Percentiles rank a stretch among this genome's conserved stretches.
These are phyloP conservation scores for Tenualosa thibaudeaui DNA, from an alignment of 2,797 vertebrate species.

Conservation along the genomic window DNA sequence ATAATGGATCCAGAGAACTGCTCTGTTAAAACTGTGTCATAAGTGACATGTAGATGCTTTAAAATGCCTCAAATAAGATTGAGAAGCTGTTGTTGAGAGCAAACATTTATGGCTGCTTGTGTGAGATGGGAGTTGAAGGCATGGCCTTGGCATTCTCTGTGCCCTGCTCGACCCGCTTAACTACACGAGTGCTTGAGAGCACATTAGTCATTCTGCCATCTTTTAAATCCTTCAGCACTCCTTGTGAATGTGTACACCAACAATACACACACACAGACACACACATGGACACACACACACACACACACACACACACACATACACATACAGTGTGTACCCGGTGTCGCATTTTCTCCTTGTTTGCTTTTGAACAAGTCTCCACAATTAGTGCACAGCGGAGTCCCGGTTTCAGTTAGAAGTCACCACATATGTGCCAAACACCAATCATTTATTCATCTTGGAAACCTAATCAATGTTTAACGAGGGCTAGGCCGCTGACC, in stretches of 20 bases:
- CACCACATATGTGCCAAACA: constrained; percentile 62
- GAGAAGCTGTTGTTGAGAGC: not conserved
- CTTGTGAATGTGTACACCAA: not conserved
- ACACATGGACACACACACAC: too few relatives aligned
- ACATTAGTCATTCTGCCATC: not conserved
- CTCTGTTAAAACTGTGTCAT: not conserved
- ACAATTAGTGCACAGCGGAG: not conserved
- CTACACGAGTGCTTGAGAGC: not conserved
- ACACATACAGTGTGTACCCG: not conserved
- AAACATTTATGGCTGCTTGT: not conserved
- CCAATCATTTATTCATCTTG: constrained; percentile 79
- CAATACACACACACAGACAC: not conserved
- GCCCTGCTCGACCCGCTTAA: not conserved
- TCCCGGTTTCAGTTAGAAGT: constrained; percentile 31
- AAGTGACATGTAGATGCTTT: not conserved
- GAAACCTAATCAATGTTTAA: constrained; percentile 80
- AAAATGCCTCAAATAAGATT: not conserved
- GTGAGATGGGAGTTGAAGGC: not conserved
- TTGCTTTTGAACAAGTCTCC: constrained; percentile 9
- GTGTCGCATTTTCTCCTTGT: constrained; percentile 1
- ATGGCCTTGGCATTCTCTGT: not conserved
- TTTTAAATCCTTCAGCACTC: not conserved
- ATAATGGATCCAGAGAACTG: not conserved
- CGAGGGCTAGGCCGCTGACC: constrained; percentile 63
- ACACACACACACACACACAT: too few relatives aligned